These are phyloP conservation scores for Pollachius pollachius DNA, from an alignment of 2,113 vertebrate genomes.

Conservation along the genomic window DNA sequence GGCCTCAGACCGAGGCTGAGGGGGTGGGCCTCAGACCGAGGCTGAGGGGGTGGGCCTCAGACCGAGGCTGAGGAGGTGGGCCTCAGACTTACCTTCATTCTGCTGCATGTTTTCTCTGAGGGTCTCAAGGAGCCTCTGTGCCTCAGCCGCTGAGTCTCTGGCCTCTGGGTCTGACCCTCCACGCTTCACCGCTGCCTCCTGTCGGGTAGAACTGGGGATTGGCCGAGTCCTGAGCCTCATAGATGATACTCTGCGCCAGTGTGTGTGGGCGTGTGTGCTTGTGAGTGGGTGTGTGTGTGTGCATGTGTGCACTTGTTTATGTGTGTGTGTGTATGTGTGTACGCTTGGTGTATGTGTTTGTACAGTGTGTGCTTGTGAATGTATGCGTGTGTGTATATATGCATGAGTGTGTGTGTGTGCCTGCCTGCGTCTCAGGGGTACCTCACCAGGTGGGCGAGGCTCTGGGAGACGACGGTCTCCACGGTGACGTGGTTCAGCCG, in stretches of 20 bases:
- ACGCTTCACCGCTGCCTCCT: slow-evolving; percentile 49
- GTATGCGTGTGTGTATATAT: background rate
- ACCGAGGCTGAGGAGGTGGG: too few species aligned
- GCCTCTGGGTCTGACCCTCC: slow-evolving; percentile 54
- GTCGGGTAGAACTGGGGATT: background rate
- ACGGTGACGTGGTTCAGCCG: slow-evolving; percentile 81
- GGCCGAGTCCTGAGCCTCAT: background rate
- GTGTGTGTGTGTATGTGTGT: background rate
- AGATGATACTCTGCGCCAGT: background rate
- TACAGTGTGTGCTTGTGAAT: background rate
- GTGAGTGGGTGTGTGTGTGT: background rate
- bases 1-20: too few species aligned
- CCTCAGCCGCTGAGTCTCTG: slow-evolving; percentile 57
- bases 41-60: too few species aligned
- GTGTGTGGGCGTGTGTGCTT: background rate
- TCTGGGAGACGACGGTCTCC: slow-evolving; percentile 77
- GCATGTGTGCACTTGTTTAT: background rate
- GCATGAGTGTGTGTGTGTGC: background rate
- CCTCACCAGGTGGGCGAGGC: slow-evolving; percentile 79
- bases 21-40: too few species aligned
- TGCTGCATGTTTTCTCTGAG: slow-evolving; percentile 80
- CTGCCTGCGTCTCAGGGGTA: background rate
- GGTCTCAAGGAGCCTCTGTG: slow-evolving; percentile 71
- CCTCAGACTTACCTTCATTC: slow-evolving; percentile 66
- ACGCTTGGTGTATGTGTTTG: background rate